Evolutionary conservation across 2,113 vertebrate genomes (phyloP), one percentile per base, ranked within the genome.

Genomic region (Chamaea fasciata): DNA sequence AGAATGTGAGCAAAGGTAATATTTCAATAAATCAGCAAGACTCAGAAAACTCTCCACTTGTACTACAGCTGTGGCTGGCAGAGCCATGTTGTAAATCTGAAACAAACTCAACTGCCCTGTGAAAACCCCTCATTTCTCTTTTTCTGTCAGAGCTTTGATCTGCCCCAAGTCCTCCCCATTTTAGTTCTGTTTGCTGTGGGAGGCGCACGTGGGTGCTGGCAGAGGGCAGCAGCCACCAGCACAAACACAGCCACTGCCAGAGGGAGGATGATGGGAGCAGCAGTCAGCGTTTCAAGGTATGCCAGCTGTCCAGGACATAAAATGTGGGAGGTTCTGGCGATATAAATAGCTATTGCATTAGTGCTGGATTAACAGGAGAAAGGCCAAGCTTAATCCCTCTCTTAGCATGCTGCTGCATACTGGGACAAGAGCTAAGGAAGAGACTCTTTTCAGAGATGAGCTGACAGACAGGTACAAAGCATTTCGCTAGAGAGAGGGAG

Each of bases 121-220:
- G 50, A 77, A 92, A 81, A 19, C 13, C 30, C 17, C 24, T 46
- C 31, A 9, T 62, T 18, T 68, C 20, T 64, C 35, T 42, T 79
- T 27, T 63, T 52, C 31, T 56, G 15, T 49, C 37, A 31, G 0
- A 7, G 16, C 63, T 70, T 56, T 52, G 27, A 21, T 52, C 37
- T 50, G 35, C 41, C 28, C 33, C 47, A 39, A 42, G 31, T n/a
- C 49, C 33, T 64, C 7, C 7, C 13, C n/a, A 10, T 39, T 39
- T 26, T 33, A 44, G 13, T 33, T 17, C 37, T 76, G 19, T 39
- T 27, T 17, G 9, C 47, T 2, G 0, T 1, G 1, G 30, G 33
- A 69, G 47, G 31, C 7, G 3, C 44, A 53, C 39, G 35, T 44
- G 15, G 33, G 35, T 55, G 50, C 64, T 70, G 28, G 56, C 81